Evolutionary conservation across 2,113 vertebrate genomes (phyloP), one percentile per base, ranked within the genome.

Genomic region (Nesoenas mayeri): DNA sequence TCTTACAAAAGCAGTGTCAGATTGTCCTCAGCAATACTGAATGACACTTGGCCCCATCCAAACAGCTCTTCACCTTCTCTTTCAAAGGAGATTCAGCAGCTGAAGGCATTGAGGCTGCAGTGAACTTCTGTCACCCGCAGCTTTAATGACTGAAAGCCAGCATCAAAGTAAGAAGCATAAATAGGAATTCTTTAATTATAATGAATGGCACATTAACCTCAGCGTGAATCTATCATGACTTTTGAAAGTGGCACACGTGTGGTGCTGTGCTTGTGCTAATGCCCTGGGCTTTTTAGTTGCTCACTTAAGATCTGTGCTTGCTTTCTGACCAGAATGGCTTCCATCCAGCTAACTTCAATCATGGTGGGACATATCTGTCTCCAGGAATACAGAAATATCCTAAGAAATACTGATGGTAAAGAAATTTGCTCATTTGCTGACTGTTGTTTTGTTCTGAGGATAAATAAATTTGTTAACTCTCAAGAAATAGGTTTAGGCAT

Each of bases 141-240:
- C 2, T 11, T 57, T 95, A 92, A 83, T 60, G 75, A 74, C 67
- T 71, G 56, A 88, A 93, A 94, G 28, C 22, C 88, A 93, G 75
- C 51, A 88, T 69, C 79, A 91, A 94, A 94, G 75, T 5, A 79
- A 83, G 67, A 78, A 60, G 32, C 64, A 95, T 51, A 96, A 93
- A 94, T 32, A 88, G 67, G 56, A 92, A 86, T 96, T 91, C 71
- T 80, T 94, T 93, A 85, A 96, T 94, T 92, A 92, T 85, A 94
- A 90, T 62, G 85, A 93, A 88, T 94, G 88, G 67, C 75, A 91
- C 85, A 80, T 85, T 95, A 93, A 88, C 79, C 82, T 90, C 88
- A 94, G 92, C 74, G 58, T 90, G 91, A 94, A 94, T 96, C 79
- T 86, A 64, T 80, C 79, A 32, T 38, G 94, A 78, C 54, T 94